Conservation (phyloP, 2,113 vertebrate genomes). For the Gila orcuttii region DNA sequence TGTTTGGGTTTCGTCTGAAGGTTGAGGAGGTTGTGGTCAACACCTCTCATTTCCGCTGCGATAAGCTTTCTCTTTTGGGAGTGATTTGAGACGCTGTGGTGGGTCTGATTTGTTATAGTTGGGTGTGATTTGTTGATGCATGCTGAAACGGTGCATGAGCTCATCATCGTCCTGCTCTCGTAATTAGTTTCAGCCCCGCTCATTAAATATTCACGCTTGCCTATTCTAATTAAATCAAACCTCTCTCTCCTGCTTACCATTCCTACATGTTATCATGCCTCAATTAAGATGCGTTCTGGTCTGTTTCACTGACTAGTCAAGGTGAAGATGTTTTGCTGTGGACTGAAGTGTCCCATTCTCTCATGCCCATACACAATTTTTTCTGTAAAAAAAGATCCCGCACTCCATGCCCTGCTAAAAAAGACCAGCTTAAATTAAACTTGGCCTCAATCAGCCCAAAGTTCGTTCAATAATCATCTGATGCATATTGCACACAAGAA, state of each 20-base stretch:
- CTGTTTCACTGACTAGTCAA: conserved; percentile 34
- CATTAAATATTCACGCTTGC: conserved; percentile 64
- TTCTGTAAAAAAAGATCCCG: not conserved
- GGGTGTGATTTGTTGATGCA: conserved; percentile 40
- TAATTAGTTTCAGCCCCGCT: conserved; percentile 54
- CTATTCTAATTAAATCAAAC: conserved; percentile 57
- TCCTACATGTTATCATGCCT: conserved; percentile 36
- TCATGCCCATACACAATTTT: not conserved
- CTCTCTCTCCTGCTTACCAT: conserved; percentile 43
- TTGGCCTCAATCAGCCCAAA: not conserved
- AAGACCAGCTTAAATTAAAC: not conserved
- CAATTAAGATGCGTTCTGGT: conserved; percentile 56
- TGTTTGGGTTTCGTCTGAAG: not conserved
- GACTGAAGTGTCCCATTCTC: not conserved
- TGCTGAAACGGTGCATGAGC: conserved; percentile 11
- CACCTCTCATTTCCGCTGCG: not conserved
- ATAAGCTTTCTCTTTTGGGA: not conserved
- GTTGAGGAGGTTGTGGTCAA: not conserved
- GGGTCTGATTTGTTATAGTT: conserved; percentile 38
- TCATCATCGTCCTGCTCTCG: conserved; percentile 14
- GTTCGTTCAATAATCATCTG: not conserved
- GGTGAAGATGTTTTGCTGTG: conserved; percentile 23
- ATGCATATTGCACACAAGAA: not conserved
- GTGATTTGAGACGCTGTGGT: conserved; percentile 3
- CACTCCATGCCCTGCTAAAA: not conserved